Evolutionary conservation across 2,888 invertebrate species (phyloP), one percentile per base, ranked within the genome.

Genomic region (Drosophila bunnanda): DNA sequence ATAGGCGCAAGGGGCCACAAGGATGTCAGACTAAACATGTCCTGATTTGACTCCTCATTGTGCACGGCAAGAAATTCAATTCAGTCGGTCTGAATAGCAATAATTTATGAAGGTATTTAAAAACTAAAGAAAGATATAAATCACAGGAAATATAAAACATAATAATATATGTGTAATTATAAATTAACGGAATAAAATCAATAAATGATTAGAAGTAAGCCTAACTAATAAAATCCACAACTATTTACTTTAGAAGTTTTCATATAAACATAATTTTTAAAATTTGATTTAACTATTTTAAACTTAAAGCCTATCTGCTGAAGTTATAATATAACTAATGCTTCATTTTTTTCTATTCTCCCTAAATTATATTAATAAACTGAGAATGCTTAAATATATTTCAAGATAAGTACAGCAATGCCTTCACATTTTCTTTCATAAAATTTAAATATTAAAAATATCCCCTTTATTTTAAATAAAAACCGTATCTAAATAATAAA

Each of bases 1-100:
- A 69, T 67, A 39, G 46, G 69, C 38, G 39, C 65, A 20, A 28
- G 66, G 55, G 55, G 34, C 38, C 39, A 38, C 2, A 28, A 13
- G 20, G 46, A 69, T 67, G 69, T 54, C 54, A 68, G 69, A 38
- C 66, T 48, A 69, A 66, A 69, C 66, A 55, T 48, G 55, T 55
- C 25, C 66, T 46, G 46, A 54, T 48, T 67, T 67, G 10, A 48
- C 44, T 55, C 38, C 32, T 39, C 25, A 28, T 48, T 39, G n/a
- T 43, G 28, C 48, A 50, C 41, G 12, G 48, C 13, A 20, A 28
- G 50, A 36, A 36, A 48, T 32, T 32, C 9, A n/a, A 25, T 15
- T 34, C 20, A 1, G 2, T 2, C 9, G 20, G 32, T 4, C 1
- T 9, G 4, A 17, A 0, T 9, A 2, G 1, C 1, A 7, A n/a